These are phyloP conservation scores for Drosophila rufa DNA, from an alignment of 1,140 invertebrate genomes.

Conservation along the genomic window DNA sequence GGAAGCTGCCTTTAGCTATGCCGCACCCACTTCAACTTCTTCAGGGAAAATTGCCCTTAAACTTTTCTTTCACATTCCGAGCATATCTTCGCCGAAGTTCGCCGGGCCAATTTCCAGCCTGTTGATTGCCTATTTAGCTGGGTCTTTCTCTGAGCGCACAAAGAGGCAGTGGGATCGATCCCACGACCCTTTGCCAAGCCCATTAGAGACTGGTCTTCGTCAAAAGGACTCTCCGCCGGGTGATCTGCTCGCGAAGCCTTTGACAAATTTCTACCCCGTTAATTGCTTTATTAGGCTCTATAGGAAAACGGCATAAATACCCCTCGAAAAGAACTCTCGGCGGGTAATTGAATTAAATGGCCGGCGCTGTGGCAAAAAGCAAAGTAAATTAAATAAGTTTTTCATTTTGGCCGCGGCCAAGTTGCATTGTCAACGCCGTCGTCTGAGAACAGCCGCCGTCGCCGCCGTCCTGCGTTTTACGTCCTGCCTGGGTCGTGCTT, in stretches of 20 bases:
- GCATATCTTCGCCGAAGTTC: constrained; percentile 53
- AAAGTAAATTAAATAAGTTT: constrained; percentile 85
- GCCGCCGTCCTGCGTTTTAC: constrained; percentile 9
- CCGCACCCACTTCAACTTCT: constrained; percentile 42
- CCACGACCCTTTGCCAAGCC: constrained; percentile 6
- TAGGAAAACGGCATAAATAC: constrained; percentile 18
- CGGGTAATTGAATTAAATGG: constrained; percentile 83
- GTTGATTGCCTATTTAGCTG: constrained; percentile 75
- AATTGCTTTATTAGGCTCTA: constrained; percentile 36
- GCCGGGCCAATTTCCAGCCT: constrained; percentile 56
- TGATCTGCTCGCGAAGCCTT: constrained; percentile 31
- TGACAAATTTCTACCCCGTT: constrained; percentile 39
- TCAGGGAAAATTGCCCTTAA: constrained; percentile 57
- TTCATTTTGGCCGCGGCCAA: constrained; percentile 78
- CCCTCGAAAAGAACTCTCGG: constrained; percentile 64
- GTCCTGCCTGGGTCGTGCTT: constrained; percentile 59
- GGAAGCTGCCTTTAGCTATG: constrained; percentile 34
- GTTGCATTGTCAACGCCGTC: constrained; percentile 81
- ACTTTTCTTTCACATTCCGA: constrained; percentile 70
- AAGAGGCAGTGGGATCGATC: constrained; percentile 21
- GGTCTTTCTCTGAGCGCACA: constrained; percentile 8
- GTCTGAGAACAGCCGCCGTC: constrained; percentile 16
- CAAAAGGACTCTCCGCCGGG: constrained; percentile 2
- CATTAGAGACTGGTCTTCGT: constrained; percentile 14
- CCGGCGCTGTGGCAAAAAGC: constrained; percentile 76